phyloP scores from a whole-genome alignment of 2,113 vertebrate species.

The Irena cyanogastra region DNA sequence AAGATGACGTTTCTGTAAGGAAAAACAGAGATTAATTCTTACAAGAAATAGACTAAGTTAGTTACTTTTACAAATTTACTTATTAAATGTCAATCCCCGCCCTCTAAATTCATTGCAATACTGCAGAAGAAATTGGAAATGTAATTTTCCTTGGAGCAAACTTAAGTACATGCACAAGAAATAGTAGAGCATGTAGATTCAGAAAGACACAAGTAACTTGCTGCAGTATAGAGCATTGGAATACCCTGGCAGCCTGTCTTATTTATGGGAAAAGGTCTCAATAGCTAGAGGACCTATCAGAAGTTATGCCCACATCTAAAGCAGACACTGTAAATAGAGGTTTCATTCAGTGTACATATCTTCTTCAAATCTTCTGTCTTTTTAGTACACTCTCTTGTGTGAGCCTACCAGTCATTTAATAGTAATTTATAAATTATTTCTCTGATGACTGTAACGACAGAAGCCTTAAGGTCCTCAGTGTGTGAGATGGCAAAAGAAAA shows the following conservation, averaged over 20 bases:
- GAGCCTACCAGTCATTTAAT: not conserved
- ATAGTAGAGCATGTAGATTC: not conserved
- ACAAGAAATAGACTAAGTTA: not conserved
- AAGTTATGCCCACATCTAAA: not conserved
- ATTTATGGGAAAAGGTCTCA: not conserved
- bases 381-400: not conserved
- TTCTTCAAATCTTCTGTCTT: not conserved
- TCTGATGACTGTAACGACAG: not conserved
- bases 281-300: not conserved
- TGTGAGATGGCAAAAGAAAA: not conserved
- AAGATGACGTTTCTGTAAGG: not conserved
- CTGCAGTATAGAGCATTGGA: not conserved
- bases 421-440: not conserved
- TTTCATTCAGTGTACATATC: not conserved
- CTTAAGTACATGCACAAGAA: not conserved
- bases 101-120: not conserved
- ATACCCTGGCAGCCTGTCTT: not conserved
- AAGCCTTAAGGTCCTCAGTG: not conserved
- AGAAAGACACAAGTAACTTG: not conserved
- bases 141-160: not conserved
- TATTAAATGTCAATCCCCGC: not conserved
- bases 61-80: not conserved
- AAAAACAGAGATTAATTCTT: not conserved
- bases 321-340: not conserved
- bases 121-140: not conserved